Percentiles rank a stretch among this genome's conserved stretches.
Evolutionary conservation across 2,113 vertebrate genomes (phyloP).

Genomic region (Paratilapia polleni): DNA sequence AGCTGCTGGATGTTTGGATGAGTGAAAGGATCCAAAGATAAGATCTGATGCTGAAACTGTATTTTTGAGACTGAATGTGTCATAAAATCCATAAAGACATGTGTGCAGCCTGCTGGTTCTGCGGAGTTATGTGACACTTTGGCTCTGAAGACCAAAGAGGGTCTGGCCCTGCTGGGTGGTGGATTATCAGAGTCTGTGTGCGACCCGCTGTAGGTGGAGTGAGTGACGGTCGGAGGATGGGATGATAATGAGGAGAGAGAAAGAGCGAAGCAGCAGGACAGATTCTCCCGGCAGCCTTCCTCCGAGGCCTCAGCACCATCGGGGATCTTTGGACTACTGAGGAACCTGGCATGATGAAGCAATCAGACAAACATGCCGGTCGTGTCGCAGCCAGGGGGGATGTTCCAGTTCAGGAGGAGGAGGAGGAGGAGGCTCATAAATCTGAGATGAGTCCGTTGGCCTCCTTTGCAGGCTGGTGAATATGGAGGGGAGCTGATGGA

Average conservation of each 20-base stretch:
- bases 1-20: no score
- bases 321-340: conserved; percentile 28
- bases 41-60: no score
- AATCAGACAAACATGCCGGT: not conserved
- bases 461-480: conserved; percentile 24
- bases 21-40: no score
- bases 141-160: no score
- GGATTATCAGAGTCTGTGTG: not conserved
- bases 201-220: not conserved
- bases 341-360: conserved; percentile 10
- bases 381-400: conserved; percentile 2
- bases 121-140: no score
- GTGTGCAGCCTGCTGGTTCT: no score
- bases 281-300: conserved; percentile 8
- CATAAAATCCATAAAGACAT: no score
- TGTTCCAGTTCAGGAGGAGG: not conserved
- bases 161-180: not conserved
- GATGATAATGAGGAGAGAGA: not conserved
- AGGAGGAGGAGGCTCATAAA: conserved; percentile 16
- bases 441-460: conserved; percentile 17
- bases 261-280: not conserved
- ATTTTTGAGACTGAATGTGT: no score
- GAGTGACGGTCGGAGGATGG: not conserved
- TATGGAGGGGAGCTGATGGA: conserved; percentile 26
- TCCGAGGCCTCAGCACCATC: conserved; percentile 5